These are phyloP conservation scores for Anolis apletophallus DNA, from an alignment of 2,797 vertebrate genomes.

Conservation along the genomic window DNA sequence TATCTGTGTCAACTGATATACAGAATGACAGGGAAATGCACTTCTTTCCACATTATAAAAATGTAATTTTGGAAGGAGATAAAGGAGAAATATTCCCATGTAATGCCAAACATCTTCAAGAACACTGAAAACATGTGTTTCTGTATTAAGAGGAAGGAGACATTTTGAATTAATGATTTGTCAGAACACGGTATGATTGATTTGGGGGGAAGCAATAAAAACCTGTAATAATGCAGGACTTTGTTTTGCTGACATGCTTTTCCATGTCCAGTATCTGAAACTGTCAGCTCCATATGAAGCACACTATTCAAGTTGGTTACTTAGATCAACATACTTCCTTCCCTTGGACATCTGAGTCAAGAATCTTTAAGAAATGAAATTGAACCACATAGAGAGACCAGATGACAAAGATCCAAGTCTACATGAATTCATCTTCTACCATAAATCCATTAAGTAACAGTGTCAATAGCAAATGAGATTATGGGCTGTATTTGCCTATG, in stretches of 20 bases:
- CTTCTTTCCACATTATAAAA: not conserved
- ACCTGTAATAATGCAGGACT: not conserved
- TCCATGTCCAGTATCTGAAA: not conserved
- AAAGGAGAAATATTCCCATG: constrained; percentile 9
- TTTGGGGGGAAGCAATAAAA: not conserved
- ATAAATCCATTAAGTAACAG: not conserved
- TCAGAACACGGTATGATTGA: constrained; percentile 5
- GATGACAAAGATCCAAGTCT: not conserved
- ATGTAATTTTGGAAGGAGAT: not conserved
- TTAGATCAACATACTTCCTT: not conserved
- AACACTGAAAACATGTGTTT: constrained; percentile 7
- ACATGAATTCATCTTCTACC: not conserved
- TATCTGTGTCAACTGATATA: not conserved
- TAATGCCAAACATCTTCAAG: not conserved
- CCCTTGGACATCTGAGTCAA: not conserved
- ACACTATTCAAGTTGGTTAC: not conserved
- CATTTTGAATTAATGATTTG: constrained; percentile 11
- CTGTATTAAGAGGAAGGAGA: not conserved
- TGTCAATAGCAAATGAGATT: not conserved
- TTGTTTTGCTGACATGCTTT: not conserved
- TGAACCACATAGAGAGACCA: not conserved
- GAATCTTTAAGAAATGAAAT: not conserved
- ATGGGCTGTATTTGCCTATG: not conserved
- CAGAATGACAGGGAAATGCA: not conserved
- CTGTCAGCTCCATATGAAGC: not conserved